Conservation (phyloP, 2,113 vertebrate genomes). For the Microtus oregoni region DNA sequence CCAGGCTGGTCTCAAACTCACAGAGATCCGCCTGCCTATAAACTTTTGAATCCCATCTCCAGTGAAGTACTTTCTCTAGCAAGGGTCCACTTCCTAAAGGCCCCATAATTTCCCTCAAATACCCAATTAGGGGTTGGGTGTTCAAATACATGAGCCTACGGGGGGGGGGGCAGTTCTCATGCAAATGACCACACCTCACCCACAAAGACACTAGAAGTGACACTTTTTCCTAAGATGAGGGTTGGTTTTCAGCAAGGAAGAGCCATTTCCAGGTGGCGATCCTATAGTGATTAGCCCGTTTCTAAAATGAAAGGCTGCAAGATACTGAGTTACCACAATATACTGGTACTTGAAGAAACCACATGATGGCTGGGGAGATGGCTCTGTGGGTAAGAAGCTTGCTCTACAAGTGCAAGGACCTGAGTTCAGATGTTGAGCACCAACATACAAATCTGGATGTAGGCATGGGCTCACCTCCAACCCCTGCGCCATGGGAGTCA, state of each 20-base stretch:
- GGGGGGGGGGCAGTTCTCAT: not conserved
- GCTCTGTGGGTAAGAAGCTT: not conserved
- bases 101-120: not conserved
- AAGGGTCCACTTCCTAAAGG: not conserved
- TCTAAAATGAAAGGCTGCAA: not conserved
- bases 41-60: not conserved
- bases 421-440: not conserved
- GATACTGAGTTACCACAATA: not conserved
- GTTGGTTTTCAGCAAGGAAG: not conserved
- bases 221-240: not conserved
- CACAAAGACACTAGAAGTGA: not conserved
- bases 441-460: not conserved
- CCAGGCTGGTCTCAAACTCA: no score
- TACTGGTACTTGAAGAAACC: not conserved
- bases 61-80: not conserved
- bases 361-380: not conserved
- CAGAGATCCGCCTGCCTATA: no score
- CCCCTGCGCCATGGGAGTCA: no score
- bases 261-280: not conserved
- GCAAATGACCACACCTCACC: not conserved
- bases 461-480: not conserved
- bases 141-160: not conserved
- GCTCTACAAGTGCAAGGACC: not conserved
- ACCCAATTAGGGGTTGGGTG: no score
- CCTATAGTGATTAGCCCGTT: not conserved